phyloP scores from a whole-genome alignment of 2,888 invertebrate species.

The Trichopoda pennipes region DNA sequence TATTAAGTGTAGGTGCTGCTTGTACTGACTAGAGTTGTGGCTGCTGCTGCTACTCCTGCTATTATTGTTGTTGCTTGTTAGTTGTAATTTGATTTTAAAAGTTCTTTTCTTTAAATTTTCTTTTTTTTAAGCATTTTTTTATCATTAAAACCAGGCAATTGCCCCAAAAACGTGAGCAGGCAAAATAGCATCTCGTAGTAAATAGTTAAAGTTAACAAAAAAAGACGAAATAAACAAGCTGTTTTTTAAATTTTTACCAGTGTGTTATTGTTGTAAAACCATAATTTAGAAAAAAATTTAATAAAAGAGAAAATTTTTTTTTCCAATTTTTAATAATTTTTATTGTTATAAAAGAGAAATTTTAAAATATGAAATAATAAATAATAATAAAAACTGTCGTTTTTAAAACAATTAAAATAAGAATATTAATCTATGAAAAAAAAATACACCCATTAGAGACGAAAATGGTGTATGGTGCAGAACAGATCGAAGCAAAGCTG shows the following conservation, averaged over 20 bases:
- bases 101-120: slow-evolving; percentile 13
- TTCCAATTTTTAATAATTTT: no score
- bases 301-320: no score
- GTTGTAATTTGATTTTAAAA: slow-evolving; percentile 47
- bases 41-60: slow-evolving; percentile 13
- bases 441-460: no score
- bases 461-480: slow-evolving; percentile 64
- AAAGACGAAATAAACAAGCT: not conserved
- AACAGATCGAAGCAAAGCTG: no score
- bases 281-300: no score
- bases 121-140: slow-evolving; percentile 30
- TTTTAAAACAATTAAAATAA: no score
- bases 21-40: slow-evolving; percentile 2
- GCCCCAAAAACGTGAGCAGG: slow-evolving; percentile 67
- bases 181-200: slow-evolving; percentile 42
- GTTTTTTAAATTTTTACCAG: no score
- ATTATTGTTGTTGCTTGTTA: slow-evolving; percentile 7
- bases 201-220: slow-evolving; percentile 2
- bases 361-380: no score
- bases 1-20: slow-evolving; percentile 62
- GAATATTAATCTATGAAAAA: not conserved
- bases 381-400: no score
- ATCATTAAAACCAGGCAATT: slow-evolving; percentile 63
- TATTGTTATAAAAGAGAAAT: no score
- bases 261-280: no score